Percentiles rank a stretch among this genome's conserved stretches.
Evolutionary conservation across 1,140 invertebrate species (phyloP).

Genomic region (Pseudomyrmex gracilis): DNA sequence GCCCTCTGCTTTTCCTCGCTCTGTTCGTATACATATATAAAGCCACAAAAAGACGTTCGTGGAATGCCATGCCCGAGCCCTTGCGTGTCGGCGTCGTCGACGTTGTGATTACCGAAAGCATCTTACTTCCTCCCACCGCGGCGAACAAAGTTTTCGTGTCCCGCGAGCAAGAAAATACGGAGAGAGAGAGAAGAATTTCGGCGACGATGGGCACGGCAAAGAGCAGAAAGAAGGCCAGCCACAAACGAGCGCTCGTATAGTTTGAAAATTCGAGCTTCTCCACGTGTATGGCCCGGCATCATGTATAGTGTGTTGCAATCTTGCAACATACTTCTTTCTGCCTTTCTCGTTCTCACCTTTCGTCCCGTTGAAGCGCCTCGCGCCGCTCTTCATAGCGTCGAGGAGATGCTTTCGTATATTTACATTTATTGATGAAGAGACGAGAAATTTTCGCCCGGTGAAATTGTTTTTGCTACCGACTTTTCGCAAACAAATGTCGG

Average conservation of each 20-base stretch:
- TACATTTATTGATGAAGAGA: conserved; percentile 49
- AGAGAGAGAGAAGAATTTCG: background rate
- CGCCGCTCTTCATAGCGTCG: background rate
- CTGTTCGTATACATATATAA: background rate
- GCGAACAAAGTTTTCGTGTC: conserved; percentile 35
- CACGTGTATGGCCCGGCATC: conserved; percentile 75
- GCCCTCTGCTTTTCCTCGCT: conserved; percentile 64
- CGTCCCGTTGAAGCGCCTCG: background rate
- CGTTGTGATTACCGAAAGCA: conserved; percentile 30
- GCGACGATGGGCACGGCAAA: background rate
- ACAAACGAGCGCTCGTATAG: conserved; percentile 43
- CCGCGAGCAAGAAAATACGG: background rate
- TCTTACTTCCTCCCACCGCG: conserved; percentile 42
- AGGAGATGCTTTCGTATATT: conserved; percentile 49
- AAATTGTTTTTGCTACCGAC: background rate
- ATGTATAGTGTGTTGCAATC: conserved; percentile 72
- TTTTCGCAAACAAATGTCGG: background rate
- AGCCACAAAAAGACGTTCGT: conserved; percentile 42
- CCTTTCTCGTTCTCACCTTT: conserved; percentile 37
- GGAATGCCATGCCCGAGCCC: conserved; percentile 72
- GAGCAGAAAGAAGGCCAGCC: background rate
- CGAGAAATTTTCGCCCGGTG: conserved; percentile 13
- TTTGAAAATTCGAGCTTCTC: conserved; percentile 70
- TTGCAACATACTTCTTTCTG: conserved; percentile 40
- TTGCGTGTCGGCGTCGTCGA: conserved; percentile 7